Evolutionary conservation across 2,888 invertebrate genomes (phyloP), one percentile per base, ranked within the genome.

Genomic region (Pseudoips prasinana): DNA sequence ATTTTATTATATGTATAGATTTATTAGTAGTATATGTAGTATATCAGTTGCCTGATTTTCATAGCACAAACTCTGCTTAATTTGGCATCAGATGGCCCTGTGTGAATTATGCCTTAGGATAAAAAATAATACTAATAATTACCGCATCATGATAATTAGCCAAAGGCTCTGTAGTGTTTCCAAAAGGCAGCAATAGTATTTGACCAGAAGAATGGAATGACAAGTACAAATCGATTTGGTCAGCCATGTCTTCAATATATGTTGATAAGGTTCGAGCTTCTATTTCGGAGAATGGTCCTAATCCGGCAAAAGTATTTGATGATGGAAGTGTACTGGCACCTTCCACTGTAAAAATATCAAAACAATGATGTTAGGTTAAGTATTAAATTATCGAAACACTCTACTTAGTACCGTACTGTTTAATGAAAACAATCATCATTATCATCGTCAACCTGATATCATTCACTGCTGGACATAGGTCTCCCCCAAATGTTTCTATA

Each of bases 161-260:
- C 8, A 91, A 64, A 37, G 91, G 90, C 0, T 80, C 74, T 0
- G 70, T 71, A 0, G 92, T 91, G 54, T 93, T 91, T 0, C 95
- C 95, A 66, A 92, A 95, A 0, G 95, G 94, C 33, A 93, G 70
- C 29, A 95, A 71, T 10, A 95, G 67, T 18, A 92, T 77, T 57
- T 95, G 95, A 0, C 93, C 92, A 54, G 90, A 95, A 0, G 95
- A 93, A 67, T 96, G 95, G 64, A 95, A 91, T 0, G 92, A 90
- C 1, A 95, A 66, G 63, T 94, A 95, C 20, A 92, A 73, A 19
- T 90, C 89, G 8, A 93, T 78, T 27, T 85, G 71, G 8, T 81
- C 72, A 7, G 82, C 72, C 33, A 92, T 56, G 0, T 85, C 67
- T 0, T 52, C 55, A 8, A 94, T 82, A 58, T 87, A 94, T 0